These are phyloP conservation scores for Pasiphila rectangulata DNA, from an alignment of 2,888 invertebrate species.

Conservation along the genomic window DNA sequence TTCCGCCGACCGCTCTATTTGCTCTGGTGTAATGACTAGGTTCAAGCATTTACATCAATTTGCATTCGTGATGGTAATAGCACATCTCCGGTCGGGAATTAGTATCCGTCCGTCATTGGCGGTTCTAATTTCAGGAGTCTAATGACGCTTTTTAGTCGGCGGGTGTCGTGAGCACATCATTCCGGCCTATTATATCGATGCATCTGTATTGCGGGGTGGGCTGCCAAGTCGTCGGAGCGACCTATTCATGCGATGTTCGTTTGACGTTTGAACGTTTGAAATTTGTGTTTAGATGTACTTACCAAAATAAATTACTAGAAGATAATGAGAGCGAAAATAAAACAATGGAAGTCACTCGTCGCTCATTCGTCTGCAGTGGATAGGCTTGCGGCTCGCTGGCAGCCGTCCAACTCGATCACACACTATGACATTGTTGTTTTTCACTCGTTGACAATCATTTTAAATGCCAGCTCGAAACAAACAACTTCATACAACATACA, in stretches of 20 bases:
- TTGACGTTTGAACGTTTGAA: conserved; percentile 54
- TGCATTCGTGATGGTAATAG: conserved; percentile 49
- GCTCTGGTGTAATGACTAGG: conserved; percentile 32
- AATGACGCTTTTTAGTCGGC: conserved; percentile 54
- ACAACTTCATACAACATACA: conserved; percentile 47
- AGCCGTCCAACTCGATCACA: conserved; percentile 65
- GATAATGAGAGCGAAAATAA: conserved; percentile 79
- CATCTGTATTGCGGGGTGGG: conserved; percentile 49
- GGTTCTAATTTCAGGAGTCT: conserved; percentile 59
- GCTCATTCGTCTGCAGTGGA: conserved; percentile 63
- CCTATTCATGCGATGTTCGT: conserved; percentile 66
- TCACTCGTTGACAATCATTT: conserved; percentile 49
- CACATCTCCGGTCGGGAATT: conserved; percentile 46
- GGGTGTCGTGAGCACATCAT: conserved; percentile 64
- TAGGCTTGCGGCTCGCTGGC: conserved; percentile 60
- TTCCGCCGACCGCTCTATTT: conserved; percentile 24
- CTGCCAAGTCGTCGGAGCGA: conserved; percentile 69
- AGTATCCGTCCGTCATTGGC: conserved; percentile 50
- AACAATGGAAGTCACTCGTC: conserved; percentile 69
- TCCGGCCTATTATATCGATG: conserved; percentile 62
- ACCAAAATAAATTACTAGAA: conserved; percentile 76
- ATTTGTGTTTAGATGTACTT: conserved; percentile 56
- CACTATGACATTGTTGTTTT: conserved; percentile 48
- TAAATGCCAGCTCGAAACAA: conserved; percentile 45
- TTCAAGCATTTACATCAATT: conserved; percentile 55